Base-by-base conservation (phyloP, 1,140 invertebrate genomes). In the Mya arenaria region DNA sequence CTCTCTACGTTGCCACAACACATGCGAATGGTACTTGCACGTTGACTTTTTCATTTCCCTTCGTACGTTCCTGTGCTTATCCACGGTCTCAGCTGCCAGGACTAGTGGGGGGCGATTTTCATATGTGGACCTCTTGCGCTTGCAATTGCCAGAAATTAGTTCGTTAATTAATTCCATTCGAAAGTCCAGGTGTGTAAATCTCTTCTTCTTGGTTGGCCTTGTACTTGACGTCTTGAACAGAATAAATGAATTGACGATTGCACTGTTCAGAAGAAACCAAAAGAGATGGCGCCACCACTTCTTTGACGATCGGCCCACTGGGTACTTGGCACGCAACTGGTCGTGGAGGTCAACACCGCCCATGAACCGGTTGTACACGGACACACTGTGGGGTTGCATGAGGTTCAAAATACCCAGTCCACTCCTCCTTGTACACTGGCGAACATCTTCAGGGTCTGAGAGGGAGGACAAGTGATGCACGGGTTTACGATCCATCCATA, bases 231-330 rank as follows among this genome's bases (percentile, higher is more conserved):
- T 25, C 8, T 32, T 55, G 25, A 52, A 71, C 3, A 71, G 25
- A 25, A 71, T 28, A 28, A 23, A 52, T 13, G 41, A 23, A 52
- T 71, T 71, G 15, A 71, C 68, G 8, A 71, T 74, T 5, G 3
- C 17, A 41, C 68, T 30, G 44, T 71, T 71, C 41, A 71, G 23
- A 3, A 71, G 39, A 30, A 71, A 71, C 68, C 68, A 71, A 32
- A 71, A 71, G 23, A 52, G 37, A 23, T 55, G 23, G 28, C 30
- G 2, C 37, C 48, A 48, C 19, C 4, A 34, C 28, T 71, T 71
- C 68, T 52, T 55, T 25, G 25, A 25, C 17, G 8, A 28, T 1
- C 28, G 6, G 10, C 44, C 39, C 3, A 52, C 37, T 17, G 4
- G 5, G n/a, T 52, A 71, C 37, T 71, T 52, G 28, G 44, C 32